phyloP scores from a whole-genome alignment of 2,113 vertebrate genomes.

The Perca flavescens region DNA sequence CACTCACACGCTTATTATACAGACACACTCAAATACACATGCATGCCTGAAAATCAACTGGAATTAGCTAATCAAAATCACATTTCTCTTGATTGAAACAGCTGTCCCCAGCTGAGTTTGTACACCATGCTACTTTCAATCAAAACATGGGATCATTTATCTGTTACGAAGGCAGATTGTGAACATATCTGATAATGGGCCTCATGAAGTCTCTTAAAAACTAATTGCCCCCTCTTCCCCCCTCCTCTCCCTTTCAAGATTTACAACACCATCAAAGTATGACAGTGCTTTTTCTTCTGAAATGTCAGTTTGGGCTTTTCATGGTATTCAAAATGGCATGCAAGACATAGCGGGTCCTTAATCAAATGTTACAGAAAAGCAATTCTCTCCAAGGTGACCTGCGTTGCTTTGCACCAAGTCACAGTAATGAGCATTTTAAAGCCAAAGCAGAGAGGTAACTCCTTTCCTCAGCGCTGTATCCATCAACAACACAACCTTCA shows the following conservation, averaged over 20 bases:
- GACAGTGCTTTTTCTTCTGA: slow-evolving; percentile 53
- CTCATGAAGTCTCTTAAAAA: slow-evolving; percentile 44
- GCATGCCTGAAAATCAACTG: slow-evolving; percentile 12
- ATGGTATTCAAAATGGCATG: slow-evolving; percentile 74
- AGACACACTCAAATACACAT: neutral
- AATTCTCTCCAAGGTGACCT: slow-evolving; percentile 82
- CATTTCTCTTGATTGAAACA: slow-evolving; percentile 40
- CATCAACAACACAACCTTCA: slow-evolving; percentile 44
- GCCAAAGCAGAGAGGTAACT: slow-evolving; percentile 58
- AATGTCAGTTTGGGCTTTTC: slow-evolving; percentile 67
- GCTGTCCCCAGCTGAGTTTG: slow-evolving; percentile 14
- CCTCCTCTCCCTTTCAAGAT: slow-evolving; percentile 39
- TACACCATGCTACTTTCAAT: slow-evolving; percentile 15
- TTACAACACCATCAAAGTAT: slow-evolving; percentile 64
- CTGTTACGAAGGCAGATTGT: slow-evolving; percentile 16
- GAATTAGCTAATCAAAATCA: slow-evolving; percentile 51
- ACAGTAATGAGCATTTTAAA: slow-evolving; percentile 75
- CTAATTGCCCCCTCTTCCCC: slow-evolving; percentile 5
- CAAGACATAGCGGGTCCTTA: slow-evolving; percentile 77
- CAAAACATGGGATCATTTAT: slow-evolving; percentile 40
- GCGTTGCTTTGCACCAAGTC: slow-evolving; percentile 66
- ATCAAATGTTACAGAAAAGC: slow-evolving; percentile 82
- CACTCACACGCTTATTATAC: neutral
- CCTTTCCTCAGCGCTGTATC: slow-evolving; percentile 36
- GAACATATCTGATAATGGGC: slow-evolving; percentile 18